Conservation (phyloP, 2,888 invertebrate genomes). For the Ditula angustiorana region DNA sequence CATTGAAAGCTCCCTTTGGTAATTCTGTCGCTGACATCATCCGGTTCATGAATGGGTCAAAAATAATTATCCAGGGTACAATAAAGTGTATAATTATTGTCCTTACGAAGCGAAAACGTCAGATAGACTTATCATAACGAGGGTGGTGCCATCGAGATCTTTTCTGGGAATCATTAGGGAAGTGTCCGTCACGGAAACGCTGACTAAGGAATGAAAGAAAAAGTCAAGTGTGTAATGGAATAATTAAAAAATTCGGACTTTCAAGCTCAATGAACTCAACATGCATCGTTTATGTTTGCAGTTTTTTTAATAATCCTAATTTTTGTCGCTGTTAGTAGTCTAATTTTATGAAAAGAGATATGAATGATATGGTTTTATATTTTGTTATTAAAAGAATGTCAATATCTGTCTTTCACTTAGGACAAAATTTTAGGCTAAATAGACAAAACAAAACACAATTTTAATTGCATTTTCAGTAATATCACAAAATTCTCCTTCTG, state of each 20-base stretch:
- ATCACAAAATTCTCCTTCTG: no score
- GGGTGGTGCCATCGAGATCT: conserved; percentile 29
- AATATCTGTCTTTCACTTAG: no score
- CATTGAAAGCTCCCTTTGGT: background rate
- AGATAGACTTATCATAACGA: conserved; percentile 34
- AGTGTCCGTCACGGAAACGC: conserved; percentile 23
- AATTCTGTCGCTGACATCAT: background rate
- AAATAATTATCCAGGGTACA: background rate
- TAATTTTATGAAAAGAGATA: no score
- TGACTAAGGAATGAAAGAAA: conserved; percentile 26
- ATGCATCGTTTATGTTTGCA: no score
- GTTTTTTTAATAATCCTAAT: no score
- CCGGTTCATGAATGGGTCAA: background rate
- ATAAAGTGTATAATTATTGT: conserved; percentile 27
- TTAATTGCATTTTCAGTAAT: no score
- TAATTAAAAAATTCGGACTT: background rate
- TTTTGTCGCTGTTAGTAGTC: no score
- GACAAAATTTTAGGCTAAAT: no score
- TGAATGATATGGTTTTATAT: no score
- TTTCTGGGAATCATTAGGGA: conserved; percentile 35
- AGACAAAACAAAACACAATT: no score
- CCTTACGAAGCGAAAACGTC: conserved; percentile 33
- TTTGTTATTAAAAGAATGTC: no score
- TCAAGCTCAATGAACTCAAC: no score
- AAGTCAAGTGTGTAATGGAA: conserved; percentile 21